These are phyloP conservation scores for Microctonus aethiopoides DNA, from an alignment of 2,888 invertebrate genomes.

Conservation along the genomic window DNA sequence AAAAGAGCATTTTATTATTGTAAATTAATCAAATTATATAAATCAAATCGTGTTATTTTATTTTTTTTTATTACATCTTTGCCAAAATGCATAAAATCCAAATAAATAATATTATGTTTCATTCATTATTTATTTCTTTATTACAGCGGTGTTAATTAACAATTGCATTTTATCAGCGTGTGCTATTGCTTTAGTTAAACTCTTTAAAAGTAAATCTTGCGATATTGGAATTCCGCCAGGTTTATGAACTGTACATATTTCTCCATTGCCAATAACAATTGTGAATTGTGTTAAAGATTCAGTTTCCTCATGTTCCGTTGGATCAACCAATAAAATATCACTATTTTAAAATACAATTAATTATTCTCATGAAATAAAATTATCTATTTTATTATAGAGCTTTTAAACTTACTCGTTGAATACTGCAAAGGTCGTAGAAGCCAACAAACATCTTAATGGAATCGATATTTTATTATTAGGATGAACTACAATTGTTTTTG, in stretches of 20 bases:
- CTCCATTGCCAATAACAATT: constrained; percentile 75
- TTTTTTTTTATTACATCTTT: too few relatives aligned
- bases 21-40: too few relatives aligned
- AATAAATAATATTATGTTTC: constrained; percentile 27
- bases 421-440: constrained; percentile 80
- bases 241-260: constrained; percentile 77
- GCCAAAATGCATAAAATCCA: constrained; percentile 28
- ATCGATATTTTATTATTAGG: constrained; percentile 70
- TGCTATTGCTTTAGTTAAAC: constrained; percentile 73
- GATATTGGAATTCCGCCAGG: constrained; percentile 75
- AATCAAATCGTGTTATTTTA: too few relatives aligned
- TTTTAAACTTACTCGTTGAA: constrained; percentile 75
- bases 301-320: constrained; percentile 84
- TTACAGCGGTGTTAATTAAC: constrained; percentile 64
- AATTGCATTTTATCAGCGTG: constrained; percentile 70
- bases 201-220: constrained; percentile 71
- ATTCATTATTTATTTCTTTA: constrained; percentile 35
- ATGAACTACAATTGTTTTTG: constrained; percentile 75
- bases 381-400: not conserved
- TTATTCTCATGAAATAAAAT: not conserved
- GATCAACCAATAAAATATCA: constrained; percentile 78
- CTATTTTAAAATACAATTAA: constrained; percentile 62
- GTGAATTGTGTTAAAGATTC: constrained; percentile 78
- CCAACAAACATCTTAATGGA: constrained; percentile 72
- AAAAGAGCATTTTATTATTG: too few relatives aligned